Evolutionary conservation across 2,113 vertebrate genomes (phyloP).

Genomic region (Poeciliopsis prolifica): DNA sequence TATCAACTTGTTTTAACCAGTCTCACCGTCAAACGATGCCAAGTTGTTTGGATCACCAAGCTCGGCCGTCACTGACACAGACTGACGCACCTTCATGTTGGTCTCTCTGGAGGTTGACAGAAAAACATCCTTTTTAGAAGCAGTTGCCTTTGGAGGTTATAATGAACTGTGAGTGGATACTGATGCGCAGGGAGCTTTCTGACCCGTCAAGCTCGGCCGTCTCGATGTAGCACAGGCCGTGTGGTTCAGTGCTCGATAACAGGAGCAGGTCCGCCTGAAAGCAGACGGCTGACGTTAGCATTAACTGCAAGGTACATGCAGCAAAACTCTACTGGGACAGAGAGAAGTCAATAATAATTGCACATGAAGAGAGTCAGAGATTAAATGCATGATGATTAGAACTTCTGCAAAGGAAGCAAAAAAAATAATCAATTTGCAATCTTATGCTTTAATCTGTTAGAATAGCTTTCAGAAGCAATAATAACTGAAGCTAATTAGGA

Average conservation of each 20-base stretch:
- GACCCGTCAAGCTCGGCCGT: conserved; percentile 96
- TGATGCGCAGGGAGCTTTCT: conserved; percentile 48
- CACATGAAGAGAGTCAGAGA: neutral
- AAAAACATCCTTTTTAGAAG: conserved; percentile 35
- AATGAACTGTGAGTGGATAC: neutral
- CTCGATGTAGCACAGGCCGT: conserved; percentile 96
- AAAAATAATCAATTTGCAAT: neutral
- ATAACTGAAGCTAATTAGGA: neutral
- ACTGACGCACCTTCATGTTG: conserved; percentile 96
- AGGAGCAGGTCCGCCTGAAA: conserved; percentile 93
- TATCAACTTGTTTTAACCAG: neutral
- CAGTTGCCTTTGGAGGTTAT: conserved; percentile 21
- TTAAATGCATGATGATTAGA: neutral
- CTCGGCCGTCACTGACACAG: conserved; percentile 87
- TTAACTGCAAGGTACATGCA: neutral
- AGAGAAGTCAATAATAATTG: neutral
- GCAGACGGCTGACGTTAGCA: conserved; percentile 45
- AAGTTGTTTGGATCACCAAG: conserved; percentile 85
- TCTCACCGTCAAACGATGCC: conserved; percentile 87
- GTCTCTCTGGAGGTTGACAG: conserved; percentile 84
- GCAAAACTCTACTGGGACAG: neutral
- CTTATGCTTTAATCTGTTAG: neutral
- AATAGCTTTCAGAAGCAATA: neutral
- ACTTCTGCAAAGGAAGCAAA: neutral
- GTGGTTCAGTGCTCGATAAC: conserved; percentile 94